Conservation (phyloP, 2,888 invertebrate species). For the Andrena dorsata region DNA sequence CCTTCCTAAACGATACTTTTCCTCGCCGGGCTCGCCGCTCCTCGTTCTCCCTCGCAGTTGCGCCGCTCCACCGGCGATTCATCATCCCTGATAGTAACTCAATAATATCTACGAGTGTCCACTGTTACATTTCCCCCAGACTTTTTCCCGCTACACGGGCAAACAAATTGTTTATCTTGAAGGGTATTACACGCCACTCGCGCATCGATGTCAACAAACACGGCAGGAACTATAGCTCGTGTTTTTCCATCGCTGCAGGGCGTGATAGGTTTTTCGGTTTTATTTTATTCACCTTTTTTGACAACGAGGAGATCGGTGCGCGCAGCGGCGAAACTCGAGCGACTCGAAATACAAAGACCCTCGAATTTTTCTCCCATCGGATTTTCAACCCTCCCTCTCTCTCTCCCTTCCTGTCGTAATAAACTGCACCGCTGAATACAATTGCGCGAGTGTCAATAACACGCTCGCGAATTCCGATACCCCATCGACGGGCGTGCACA, state of each 20-base stretch:
- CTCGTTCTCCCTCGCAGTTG: background rate
- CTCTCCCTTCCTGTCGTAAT: conserved; percentile 3
- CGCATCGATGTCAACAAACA: conserved; percentile 1
- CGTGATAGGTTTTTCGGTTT: background rate
- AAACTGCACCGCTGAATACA: background rate
- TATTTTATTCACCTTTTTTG: conserved; percentile 8
- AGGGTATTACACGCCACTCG: background rate
- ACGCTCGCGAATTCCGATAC: conserved; percentile 42
- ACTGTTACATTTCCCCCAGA: no score
- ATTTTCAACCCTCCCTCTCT: conserved; percentile 2
- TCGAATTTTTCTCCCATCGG: background rate
- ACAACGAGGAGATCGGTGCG: background rate
- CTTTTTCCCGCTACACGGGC: background rate
- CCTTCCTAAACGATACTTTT: background rate
- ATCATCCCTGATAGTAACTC: conserved; percentile 8
- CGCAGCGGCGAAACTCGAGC: conserved; percentile 13
- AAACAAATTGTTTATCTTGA: conserved; percentile 2
- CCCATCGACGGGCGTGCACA: conserved; percentile 22
- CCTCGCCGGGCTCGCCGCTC: background rate
- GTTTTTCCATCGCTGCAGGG: background rate
- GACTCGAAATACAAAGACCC: conserved; percentile 6
- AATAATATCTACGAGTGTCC: background rate
- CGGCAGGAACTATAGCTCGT: background rate
- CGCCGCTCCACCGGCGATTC: background rate
- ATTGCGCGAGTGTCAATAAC: conserved; percentile 45